Base-by-base conservation (phyloP, 2,113 vertebrate genomes). In the Podiceps cristatus region DNA sequence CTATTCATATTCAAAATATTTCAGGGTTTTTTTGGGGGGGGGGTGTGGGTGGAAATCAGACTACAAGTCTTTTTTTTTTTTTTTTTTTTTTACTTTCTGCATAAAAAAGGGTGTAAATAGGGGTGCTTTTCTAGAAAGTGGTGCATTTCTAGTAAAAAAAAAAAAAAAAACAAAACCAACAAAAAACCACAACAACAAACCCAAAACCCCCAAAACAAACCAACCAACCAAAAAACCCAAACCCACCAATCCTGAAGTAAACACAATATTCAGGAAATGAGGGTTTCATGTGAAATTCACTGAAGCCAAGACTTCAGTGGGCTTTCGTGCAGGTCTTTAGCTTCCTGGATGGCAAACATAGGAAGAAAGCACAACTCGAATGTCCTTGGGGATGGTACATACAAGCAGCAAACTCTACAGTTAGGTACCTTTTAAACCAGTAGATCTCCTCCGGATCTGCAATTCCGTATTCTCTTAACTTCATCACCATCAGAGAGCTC, bases 401-500 rank as follows among this genome's bases (percentile, higher is more conserved):
- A 35, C 28, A 74, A 35, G 18, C 29, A 66, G 35, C 27, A 87
- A 68, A 52, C 12, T 52, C 29, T 35, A n/a, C 19, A 27, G 28
- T 15, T 5, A 85, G 83, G 56, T 98, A 99, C 99, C 98, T 99
- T 97, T 99, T 99, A 95, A 99, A 99, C 97, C 95, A 98, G 96
- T 98, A 98, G 96, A 99, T 99, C 96, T 99, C 99, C 0, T 99
- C 99, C 0, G 99, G 99, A 88, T 99, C 99, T 18, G 99, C 97
- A 90, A 99, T 99, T 86, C 98, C 99, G 69, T 98, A 98, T 28
- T 99, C 98, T 78, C 99, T 97, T 72, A 99, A 95, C 96, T 99
- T 99, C 96, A 98, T 89, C 87, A 99, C 98, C 99, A 99, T 99
- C 85, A 86, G 95, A 37, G 99, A 97, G 31, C 99, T 99, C 92